phyloP scores from a whole-genome alignment of 2,113 vertebrate species.

The Crotalus tigris region DNA sequence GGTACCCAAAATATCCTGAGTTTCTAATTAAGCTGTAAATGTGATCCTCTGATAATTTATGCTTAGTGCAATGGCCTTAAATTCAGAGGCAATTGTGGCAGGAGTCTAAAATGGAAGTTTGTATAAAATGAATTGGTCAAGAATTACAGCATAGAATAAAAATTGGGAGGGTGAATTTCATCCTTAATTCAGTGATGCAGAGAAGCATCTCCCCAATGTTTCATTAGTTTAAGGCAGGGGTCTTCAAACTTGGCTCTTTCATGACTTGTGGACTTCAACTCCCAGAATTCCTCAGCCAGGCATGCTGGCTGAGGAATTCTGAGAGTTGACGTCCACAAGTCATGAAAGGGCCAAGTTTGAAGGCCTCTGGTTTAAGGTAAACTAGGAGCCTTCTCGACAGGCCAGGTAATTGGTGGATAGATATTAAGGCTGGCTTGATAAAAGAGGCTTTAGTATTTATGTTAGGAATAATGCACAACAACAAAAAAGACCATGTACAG shows the following conservation, averaged over 20 bases:
- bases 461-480: not conserved
- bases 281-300: too few relatives aligned
- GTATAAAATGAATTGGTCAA: not conserved
- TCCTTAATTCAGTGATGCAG: slow-evolving; percentile 6
- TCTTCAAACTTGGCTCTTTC: too few relatives aligned
- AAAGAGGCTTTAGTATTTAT: not conserved
- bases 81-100: not conserved
- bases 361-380: not conserved
- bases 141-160: not conserved
- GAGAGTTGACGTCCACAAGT: too few relatives aligned
- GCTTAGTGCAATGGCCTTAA: not conserved
- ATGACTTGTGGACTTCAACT: too few relatives aligned
- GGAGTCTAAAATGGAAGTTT: not conserved
- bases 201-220: not conserved
- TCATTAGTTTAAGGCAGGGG: not conserved
- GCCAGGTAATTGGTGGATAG: too few relatives aligned
- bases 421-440: not conserved
- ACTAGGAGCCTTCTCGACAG: too few relatives aligned
- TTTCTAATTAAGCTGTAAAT: slow-evolving; percentile 3
- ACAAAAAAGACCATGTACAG: not conserved
- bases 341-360: too few relatives aligned
- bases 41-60: not conserved
- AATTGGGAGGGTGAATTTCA: not conserved
- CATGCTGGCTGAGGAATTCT: too few relatives aligned
- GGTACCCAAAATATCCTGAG: not conserved